These are phyloP conservation scores for Meiosimyza decipiens DNA, from an alignment of 2,888 invertebrate species.

Conservation along the genomic window DNA sequence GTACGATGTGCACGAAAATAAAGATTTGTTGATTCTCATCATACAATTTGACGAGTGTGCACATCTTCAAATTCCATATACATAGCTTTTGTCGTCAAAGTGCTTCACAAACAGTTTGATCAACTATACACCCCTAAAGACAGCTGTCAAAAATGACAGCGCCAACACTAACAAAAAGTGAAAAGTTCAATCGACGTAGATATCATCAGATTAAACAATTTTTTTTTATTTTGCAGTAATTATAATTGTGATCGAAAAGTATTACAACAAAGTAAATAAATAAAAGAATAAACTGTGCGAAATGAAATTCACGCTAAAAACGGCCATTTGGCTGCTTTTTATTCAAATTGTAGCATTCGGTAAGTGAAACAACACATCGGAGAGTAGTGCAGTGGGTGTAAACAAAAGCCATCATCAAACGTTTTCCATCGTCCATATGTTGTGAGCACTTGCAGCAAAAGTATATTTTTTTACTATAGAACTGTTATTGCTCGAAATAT, in stretches of 20 bases:
- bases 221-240: background rate
- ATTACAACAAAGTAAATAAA: background rate
- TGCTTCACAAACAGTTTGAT: no score
- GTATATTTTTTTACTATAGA: no score
- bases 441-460: no score
- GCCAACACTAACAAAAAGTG: slow-evolving; percentile 24
- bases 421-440: no score
- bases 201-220: background rate
- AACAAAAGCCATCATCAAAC: background rate
- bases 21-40: no score
- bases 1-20: no score
- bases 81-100: no score
- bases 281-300: background rate
- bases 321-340: slow-evolving; percentile 49
- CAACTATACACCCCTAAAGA: background rate
- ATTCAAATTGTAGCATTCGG: slow-evolving; percentile 43
- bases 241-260: background rate
- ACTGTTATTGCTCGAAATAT: no score
- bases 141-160: slow-evolving; percentile 17
- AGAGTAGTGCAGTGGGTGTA: background rate
- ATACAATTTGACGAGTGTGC: no score
- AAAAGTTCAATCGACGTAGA: slow-evolving; percentile 11
- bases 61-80: no score
- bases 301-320: slow-evolving; percentile 47
- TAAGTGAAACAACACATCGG: slow-evolving; percentile 35